A percentile compares a stretch with the other conserved stretches of the same genome.
Conservation (phyloP, 2,113 vertebrate species). For the Crotophaga sulcirostris region DNA sequence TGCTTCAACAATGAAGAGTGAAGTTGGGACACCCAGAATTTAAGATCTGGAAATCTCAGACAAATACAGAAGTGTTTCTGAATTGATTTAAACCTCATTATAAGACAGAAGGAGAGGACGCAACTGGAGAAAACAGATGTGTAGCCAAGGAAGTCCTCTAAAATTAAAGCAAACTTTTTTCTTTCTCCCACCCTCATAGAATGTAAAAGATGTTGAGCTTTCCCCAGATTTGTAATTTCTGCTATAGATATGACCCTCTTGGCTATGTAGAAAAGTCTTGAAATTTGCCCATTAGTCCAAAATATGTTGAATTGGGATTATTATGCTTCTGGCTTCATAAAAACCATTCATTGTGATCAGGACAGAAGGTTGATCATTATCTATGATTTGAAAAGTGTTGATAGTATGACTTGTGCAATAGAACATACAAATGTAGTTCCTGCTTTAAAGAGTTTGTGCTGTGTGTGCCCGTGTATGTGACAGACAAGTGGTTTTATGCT, state of each 20-base stretch:
- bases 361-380: not conserved
- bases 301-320: not conserved
- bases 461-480: fast-evolving
- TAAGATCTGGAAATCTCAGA: not conserved
- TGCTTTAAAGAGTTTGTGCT: not conserved
- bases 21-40: not conserved
- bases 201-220: not conserved
- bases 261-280: not conserved
- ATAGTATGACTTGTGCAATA: not conserved
- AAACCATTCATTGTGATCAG: not conserved
- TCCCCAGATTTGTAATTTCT: not conserved
- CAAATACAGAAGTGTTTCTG: not conserved
- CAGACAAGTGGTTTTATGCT: not conserved
- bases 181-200: not conserved
- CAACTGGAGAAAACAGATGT: not conserved
- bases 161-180: not conserved
- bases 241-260: not conserved
- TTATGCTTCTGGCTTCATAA: not conserved
- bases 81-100: not conserved
- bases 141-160: not conserved
- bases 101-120: not conserved
- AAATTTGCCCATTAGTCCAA: not conserved
- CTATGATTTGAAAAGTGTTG: not conserved
- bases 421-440: not conserved
- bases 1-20: not conserved